A percentile compares a stretch with the other conserved stretches of the same genome.
These are phyloP conservation scores for Tor tambroides DNA, from an alignment of 2,113 vertebrate genomes.

Conservation along the genomic window DNA sequence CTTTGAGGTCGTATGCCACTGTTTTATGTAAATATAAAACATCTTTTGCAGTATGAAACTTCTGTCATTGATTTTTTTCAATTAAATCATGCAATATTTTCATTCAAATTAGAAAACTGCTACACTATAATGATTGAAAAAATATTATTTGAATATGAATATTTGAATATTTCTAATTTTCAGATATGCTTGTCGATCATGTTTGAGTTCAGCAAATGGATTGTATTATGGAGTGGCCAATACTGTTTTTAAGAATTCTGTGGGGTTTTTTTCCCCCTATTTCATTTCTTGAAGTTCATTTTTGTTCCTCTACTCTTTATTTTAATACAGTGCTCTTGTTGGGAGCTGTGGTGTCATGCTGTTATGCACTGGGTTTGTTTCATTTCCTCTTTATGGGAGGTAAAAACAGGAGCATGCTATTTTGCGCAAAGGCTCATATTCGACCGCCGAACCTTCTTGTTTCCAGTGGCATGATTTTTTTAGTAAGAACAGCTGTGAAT, in stretches of 20 bases:
- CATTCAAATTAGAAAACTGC: background rate
- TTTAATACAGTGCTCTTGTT: background rate
- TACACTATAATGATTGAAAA: no score
- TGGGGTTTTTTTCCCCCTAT: background rate
- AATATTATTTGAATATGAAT: no score
- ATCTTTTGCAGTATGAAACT: background rate
- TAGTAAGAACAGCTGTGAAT: background rate
- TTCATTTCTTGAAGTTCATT: background rate
- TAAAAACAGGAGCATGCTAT: background rate
- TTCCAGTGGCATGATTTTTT: background rate
- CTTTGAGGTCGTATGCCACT: background rate
- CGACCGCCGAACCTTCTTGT: background rate
- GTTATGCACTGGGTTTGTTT: background rate
- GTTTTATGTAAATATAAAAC: background rate
- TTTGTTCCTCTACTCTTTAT: background rate
- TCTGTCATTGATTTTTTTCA: background rate
- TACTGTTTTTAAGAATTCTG: background rate
- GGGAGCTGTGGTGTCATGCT: background rate
- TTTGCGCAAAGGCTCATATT: background rate
- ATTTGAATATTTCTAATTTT: background rate
- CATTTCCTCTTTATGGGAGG: constrained; percentile 19
- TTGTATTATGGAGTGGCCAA: background rate
- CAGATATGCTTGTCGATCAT: background rate
- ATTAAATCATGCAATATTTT: background rate
- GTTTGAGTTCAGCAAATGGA: background rate